Evolutionary conservation across 2,113 vertebrate species (phyloP), one percentile per base, ranked within the genome.

Genomic region (Phalacrocorax aristotelis): DNA sequence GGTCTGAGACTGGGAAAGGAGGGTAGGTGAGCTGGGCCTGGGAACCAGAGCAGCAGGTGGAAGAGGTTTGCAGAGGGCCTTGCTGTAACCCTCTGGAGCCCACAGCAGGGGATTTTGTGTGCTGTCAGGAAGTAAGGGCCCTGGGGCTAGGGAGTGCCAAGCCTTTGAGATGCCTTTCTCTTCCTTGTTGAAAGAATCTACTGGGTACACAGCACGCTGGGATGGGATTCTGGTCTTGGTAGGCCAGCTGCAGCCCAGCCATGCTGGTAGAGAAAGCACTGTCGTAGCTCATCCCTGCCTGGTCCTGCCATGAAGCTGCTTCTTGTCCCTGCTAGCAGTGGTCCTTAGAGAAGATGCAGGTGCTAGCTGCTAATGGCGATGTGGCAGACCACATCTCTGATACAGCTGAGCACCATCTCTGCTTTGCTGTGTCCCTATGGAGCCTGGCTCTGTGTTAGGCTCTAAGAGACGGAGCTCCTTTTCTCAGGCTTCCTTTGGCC

Each of bases 331-430:
- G 62, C 54, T 15, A 22, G 40, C 40, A 36, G 77, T 22, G 23
- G 36, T 30, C 49, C 62, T 51, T 13, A 9, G 34, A 36, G 36
- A 18, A 87, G 64, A 5, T 36, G 51, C 22, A 26, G 55, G 44
- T 46, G 79, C 64, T 32, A 4, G 7, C 58, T 66, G 64, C 42
- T 64, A 7, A 19, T 11, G 48, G 27, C 57, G 36, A 23, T 1
- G 1, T 21, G 21, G 18, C 60, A 42, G n/a, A 44, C 71, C 2
- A 2, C 30, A 2, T 27, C 22, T 48, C 69, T 40, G 71, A 4
- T 17, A 9, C 0, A 0, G 23, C 60, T 58, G 36, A 46, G 76
- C 52, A 27, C 29, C 1, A 0, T 10, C 46, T 65, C 58, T 52
- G 58, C 42, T 78, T 51, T 74, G 20, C 42, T 32, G 21, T 18